A percentile compares a stretch with the other conserved stretches of the same genome.
Conservation (phyloP, 2,113 vertebrate genomes). For the Callionymus lyra region DNA sequence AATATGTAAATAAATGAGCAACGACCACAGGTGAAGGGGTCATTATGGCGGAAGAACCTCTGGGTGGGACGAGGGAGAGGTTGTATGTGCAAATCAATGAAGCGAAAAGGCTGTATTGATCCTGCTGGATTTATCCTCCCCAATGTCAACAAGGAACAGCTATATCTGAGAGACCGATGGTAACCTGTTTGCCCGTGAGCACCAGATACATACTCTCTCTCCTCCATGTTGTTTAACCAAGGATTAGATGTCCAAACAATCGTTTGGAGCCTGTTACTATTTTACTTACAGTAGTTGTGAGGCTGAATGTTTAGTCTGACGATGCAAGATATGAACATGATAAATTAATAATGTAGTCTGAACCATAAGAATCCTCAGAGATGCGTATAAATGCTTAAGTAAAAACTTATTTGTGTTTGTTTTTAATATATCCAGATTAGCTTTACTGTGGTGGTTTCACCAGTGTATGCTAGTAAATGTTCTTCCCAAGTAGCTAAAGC, state of each 20-base stretch:
- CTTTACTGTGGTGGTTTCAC: too few relatives aligned
- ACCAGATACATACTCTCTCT: slow-evolving; percentile 42
- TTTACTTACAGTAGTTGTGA: too few relatives aligned
- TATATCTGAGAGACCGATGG: slow-evolving; percentile 38
- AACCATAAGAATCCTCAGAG: too few relatives aligned
- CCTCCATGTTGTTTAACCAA: slow-evolving; percentile 47
- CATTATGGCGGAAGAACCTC: slow-evolving; percentile 40
- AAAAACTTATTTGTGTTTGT: too few relatives aligned
- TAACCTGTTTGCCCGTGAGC: slow-evolving; percentile 42
- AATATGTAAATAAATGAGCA: slow-evolving; percentile 38
- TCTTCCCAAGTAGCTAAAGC: too few relatives aligned
- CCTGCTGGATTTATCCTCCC: slow-evolving; percentile 54
- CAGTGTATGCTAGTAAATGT: too few relatives aligned
- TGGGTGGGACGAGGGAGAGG: slow-evolving; percentile 36
- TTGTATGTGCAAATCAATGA: slow-evolving; percentile 53
- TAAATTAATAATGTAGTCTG: too few relatives aligned
- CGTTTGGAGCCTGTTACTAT: slow-evolving; percentile 8
- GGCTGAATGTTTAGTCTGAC: too few relatives aligned
- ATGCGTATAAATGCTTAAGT: too few relatives aligned
- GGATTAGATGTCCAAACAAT: slow-evolving; percentile 44
- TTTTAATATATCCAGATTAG: too few relatives aligned
- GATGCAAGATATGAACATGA: too few relatives aligned
- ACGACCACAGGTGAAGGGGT: slow-evolving; percentile 38
- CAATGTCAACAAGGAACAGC: slow-evolving; percentile 54
- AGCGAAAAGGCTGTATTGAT: slow-evolving; percentile 59